These are phyloP conservation scores for Melanotaenia parkinsoni DNA, from an alignment of 2,797 vertebrate species.

Conservation along the genomic window DNA sequence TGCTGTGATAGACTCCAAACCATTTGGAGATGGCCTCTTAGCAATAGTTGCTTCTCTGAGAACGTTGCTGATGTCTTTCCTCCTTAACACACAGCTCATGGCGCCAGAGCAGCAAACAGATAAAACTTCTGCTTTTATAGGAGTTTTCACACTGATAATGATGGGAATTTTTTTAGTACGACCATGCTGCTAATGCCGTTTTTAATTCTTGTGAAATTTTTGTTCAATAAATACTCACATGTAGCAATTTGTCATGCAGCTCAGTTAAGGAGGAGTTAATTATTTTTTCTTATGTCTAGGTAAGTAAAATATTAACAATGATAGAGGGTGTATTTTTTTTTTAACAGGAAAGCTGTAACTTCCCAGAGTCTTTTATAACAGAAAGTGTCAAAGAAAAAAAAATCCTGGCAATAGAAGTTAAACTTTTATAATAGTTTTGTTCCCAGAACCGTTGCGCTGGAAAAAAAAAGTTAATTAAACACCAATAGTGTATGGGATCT, in stretches of 20 bases:
- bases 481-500: slow-evolving; percentile 53
- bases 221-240: neutral
- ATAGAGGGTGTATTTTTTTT: neutral
- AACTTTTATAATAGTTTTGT: slow-evolving; percentile 64
- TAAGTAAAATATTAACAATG: neutral
- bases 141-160: too few relatives aligned
- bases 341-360: slow-evolving; percentile 7
- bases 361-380: slow-evolving; percentile 21
- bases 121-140: too few relatives aligned
- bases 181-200: too few relatives aligned
- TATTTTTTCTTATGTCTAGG: neutral
- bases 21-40: too few relatives aligned
- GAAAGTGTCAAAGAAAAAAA: slow-evolving; percentile 27
- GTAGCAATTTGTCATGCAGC: neutral
- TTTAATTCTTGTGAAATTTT: neutral
- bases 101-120: too few relatives aligned
- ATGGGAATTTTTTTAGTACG: too few relatives aligned
- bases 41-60: neutral
- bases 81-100: neutral
- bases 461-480: slow-evolving; percentile 74
- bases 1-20: neutral
- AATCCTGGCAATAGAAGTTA: slow-evolving; percentile 39
- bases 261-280: neutral
- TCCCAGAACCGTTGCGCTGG: slow-evolving; percentile 62
- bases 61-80: neutral